Evolutionary conservation across 2,888 invertebrate genomes (phyloP).

Genomic region (Tineola bisselliella): DNA sequence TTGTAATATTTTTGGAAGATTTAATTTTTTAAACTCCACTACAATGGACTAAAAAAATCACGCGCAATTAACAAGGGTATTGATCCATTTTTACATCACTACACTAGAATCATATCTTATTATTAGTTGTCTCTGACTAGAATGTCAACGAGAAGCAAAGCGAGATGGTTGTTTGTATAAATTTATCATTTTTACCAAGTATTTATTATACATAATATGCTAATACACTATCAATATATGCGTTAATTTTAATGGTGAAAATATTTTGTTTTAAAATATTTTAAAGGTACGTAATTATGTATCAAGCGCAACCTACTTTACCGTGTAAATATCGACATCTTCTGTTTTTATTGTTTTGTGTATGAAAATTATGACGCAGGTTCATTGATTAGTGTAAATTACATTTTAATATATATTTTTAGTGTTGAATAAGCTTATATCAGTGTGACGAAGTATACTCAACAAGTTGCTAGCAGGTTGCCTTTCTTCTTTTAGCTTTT

Average conservation of each 20-base stretch:
- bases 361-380: neutral
- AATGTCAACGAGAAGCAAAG: neutral
- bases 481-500: too few relatives aligned
- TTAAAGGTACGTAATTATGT: neutral
- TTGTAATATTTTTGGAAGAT: too few relatives aligned
- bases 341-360: neutral
- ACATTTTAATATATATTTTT: too few relatives aligned
- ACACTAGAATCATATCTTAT: too few relatives aligned
- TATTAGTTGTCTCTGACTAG: neutral
- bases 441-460: too few relatives aligned
- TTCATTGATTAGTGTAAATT: neutral
- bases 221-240: neutral
- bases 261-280: neutral
- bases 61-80: too few relatives aligned
- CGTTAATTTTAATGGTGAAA: neutral
- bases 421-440: too few relatives aligned
- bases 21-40: too few relatives aligned
- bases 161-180: neutral
- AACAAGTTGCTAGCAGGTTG: too few relatives aligned
- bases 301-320: neutral
- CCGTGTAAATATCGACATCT: neutral
- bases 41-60: too few relatives aligned
- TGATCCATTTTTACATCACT: neutral
- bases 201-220: neutral
- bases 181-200: neutral